Conservation (phyloP, 2,113 vertebrate genomes). For the Bubo blakistoni region DNA sequence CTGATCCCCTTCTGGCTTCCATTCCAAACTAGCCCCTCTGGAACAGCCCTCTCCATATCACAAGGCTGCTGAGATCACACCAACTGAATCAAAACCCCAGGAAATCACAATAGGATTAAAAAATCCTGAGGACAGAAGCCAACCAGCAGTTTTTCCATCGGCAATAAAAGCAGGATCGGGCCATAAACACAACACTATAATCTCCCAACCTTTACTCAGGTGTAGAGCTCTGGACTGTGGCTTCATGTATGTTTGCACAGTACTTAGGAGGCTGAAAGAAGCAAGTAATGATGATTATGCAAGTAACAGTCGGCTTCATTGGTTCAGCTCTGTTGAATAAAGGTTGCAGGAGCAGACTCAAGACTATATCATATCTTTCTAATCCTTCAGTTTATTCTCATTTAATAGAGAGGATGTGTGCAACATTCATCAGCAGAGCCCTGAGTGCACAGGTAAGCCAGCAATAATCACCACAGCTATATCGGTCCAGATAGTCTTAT, state of each 20-base stretch:
- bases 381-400: background rate
- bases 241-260: background rate
- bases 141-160: constrained; percentile 8
- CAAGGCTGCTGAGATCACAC: constrained; percentile 2
- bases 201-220: background rate
- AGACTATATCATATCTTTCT: background rate
- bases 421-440: background rate
- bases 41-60: constrained; percentile 34
- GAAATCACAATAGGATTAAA: constrained; percentile 53
- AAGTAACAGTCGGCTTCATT: constrained; percentile 1
- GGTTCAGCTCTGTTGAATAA: background rate
- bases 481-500: background rate
- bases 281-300: background rate
- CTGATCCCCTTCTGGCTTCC: constrained; percentile 37
- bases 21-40: background rate
- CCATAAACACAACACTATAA: background rate
- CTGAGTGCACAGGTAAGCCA: background rate
- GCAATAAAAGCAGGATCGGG: background rate
- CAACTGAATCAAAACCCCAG: constrained; percentile 30
- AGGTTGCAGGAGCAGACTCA: background rate
- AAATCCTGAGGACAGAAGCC: background rate
- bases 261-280: background rate
- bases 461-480: background rate
- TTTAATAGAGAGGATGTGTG: background rate
- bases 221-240: background rate